Base-by-base conservation (phyloP, 2,797 vertebrate genomes). In the Lagodon rhomboides region DNA sequence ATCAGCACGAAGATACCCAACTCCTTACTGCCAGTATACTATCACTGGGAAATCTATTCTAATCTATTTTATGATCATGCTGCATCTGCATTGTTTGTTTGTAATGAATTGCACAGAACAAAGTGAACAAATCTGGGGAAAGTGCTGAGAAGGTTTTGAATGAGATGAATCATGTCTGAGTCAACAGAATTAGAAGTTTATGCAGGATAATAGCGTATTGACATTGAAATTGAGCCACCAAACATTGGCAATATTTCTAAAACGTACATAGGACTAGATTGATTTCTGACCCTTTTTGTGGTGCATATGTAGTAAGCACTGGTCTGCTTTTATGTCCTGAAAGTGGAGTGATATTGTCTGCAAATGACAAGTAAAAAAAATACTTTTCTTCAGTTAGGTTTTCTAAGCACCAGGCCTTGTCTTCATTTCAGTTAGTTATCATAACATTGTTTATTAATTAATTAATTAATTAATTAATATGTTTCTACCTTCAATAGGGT, bases 71-170 rank as follows among this genome's bases (percentile, higher is more conserved):
- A 60, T 60, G 43, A 55, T 27, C 68, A 51, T 46, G 63, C 74
- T 83, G 49, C 55, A 60, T 75, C 62, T 22, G 18, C 30, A 38
- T 49, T 46, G 25, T 70, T 70, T 69, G 17, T 80, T 79, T 85
- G 51, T 44, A 80, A 66, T 55, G 3, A 82, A 66, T 69, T 84
- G 67, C 72, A 79, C 58, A 75, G 55, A 86, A 76, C 12, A 65
- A 62, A 69, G 68, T 53, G 22, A 76, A 56, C 16, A 79, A 73
- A 68, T 30, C 18, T 43, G 16, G 20, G 15, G 13, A 23, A 55
- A 65, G 68, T 64, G 27, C 20, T 61, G 61, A 75, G 41, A 68
- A 22, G 0, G 27, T 62, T 65, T 73, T 65, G 17, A 55, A 73
- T 60, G 55, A 69, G 38, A 20, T 55, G 59, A 77, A 22, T 80